These are phyloP conservation scores for Gobiocypris rarus DNA, from an alignment of 2,113 vertebrate genomes.

Conservation along the genomic window DNA sequence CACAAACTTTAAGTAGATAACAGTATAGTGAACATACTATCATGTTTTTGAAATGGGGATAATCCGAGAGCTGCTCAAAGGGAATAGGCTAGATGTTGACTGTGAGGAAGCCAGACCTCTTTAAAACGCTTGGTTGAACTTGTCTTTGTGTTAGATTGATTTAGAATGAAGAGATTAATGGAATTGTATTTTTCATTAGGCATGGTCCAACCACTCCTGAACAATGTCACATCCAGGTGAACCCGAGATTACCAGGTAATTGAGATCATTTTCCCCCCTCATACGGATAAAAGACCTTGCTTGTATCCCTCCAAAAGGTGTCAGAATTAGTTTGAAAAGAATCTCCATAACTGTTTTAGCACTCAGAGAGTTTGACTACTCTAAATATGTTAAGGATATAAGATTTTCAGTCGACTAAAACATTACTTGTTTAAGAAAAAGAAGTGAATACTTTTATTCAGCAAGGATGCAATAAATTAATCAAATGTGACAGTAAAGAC, in stretches of 20 bases:
- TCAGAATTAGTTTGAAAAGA: neutral
- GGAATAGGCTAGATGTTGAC: neutral
- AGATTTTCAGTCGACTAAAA: neutral
- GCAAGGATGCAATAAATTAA: no score
- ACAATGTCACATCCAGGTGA: slow-evolving; percentile 42
- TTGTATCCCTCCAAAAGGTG: neutral
- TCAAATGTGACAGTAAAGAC: no score
- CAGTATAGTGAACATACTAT: neutral
- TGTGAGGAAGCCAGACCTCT: slow-evolving; percentile 9
- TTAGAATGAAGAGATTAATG: slow-evolving; percentile 43
- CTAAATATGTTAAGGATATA: neutral
- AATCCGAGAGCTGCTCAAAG: neutral
- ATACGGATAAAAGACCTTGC: neutral
- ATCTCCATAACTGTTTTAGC: neutral
- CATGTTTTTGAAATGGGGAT: neutral
- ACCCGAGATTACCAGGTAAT: slow-evolving; percentile 41
- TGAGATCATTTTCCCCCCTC: slow-evolving; percentile 25
- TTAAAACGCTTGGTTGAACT: slow-evolving; percentile 41
- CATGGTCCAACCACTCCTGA: slow-evolving; percentile 29
- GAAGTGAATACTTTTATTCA: no score
- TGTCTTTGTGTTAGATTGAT: slow-evolving; percentile 47
- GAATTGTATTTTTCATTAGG: slow-evolving; percentile 48
- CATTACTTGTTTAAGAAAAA: neutral
- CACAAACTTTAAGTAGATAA: neutral
- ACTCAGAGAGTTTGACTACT: neutral